These are phyloP conservation scores for Neosilurus mollespiculum DNA, from an alignment of 2,797 vertebrate species.

Conservation along the genomic window DNA sequence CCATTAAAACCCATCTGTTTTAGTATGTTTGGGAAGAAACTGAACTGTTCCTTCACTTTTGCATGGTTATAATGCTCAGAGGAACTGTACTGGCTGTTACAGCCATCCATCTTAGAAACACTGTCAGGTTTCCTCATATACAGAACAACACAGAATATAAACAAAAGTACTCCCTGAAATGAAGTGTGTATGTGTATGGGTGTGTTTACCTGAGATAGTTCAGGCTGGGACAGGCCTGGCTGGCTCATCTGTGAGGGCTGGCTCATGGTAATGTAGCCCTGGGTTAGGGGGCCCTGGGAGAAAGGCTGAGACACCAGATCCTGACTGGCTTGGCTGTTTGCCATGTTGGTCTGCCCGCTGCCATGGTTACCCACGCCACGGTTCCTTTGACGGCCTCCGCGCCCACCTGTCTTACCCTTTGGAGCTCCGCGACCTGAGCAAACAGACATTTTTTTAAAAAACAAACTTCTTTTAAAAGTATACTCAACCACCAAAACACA, in stretches of 20 bases:
- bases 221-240: slow-evolving; percentile 95
- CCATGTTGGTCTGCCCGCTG: slow-evolving; percentile 81
- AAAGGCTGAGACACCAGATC: slow-evolving; percentile 95
- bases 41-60: neutral
- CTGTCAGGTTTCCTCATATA: neutral
- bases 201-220: slow-evolving; percentile 89
- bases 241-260: slow-evolving; percentile 99
- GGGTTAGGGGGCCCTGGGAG: slow-evolving; percentile 96
- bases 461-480: neutral
- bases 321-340: slow-evolving; percentile 91
- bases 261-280: slow-evolving; percentile 98
- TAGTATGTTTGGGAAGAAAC: neutral
- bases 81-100: neutral
- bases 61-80: neutral
- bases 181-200: neutral
- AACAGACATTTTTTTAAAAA: neutral
- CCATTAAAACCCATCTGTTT: neutral
- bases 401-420: slow-evolving; percentile 87
- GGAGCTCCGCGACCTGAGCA: slow-evolving; percentile 85
- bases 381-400: slow-evolving; percentile 89
- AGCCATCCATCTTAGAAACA: too few relatives aligned
- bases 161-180: neutral
- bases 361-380: slow-evolving; percentile 86
- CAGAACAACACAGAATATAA: neutral
- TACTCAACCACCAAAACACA: neutral